phyloP scores from a whole-genome alignment of 2,113 vertebrate species.

The Vombatus ursinus region DNA sequence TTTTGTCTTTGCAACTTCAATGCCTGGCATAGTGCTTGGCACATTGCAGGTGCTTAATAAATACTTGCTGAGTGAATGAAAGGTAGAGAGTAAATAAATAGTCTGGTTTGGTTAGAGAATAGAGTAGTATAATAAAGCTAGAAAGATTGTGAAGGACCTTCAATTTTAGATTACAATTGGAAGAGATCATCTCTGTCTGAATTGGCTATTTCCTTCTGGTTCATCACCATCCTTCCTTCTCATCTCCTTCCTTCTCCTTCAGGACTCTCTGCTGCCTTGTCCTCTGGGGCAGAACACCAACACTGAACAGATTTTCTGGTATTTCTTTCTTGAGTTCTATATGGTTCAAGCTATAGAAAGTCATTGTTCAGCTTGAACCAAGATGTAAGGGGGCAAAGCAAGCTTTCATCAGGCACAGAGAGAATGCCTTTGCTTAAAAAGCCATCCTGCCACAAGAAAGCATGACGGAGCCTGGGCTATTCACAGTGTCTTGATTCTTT shows the following conservation, averaged over 20 bases:
- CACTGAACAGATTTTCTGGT: accelerated
- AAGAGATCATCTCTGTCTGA: neutral
- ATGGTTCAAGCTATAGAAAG: constrained; percentile 29
- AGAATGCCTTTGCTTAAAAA: constrained; percentile 74
- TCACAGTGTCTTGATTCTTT: constrained; percentile 21
- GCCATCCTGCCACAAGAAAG: constrained; percentile 70
- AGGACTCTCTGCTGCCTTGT: neutral
- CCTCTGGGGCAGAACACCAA: neutral
- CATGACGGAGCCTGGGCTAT: constrained; percentile 42
- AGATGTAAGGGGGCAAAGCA: neutral
- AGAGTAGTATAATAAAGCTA: neutral
- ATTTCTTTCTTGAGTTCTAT: neutral
- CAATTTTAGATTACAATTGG: neutral
- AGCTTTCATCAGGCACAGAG: constrained; percentile 33
- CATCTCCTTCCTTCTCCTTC: constrained; percentile 10
- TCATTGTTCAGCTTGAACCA: constrained; percentile 12
- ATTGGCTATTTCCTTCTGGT: constrained; percentile 13
- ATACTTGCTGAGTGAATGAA: neutral
- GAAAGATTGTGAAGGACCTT: neutral
- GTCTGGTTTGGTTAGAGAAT: neutral
- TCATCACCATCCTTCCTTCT: neutral
- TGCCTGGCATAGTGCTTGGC: neutral
- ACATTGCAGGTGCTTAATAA: neutral
- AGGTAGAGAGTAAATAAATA: neutral
- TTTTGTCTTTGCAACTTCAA: neutral